Evolutionary conservation across 2,888 invertebrate genomes (phyloP).

Genomic region (Oxystoma pomonae): DNA sequence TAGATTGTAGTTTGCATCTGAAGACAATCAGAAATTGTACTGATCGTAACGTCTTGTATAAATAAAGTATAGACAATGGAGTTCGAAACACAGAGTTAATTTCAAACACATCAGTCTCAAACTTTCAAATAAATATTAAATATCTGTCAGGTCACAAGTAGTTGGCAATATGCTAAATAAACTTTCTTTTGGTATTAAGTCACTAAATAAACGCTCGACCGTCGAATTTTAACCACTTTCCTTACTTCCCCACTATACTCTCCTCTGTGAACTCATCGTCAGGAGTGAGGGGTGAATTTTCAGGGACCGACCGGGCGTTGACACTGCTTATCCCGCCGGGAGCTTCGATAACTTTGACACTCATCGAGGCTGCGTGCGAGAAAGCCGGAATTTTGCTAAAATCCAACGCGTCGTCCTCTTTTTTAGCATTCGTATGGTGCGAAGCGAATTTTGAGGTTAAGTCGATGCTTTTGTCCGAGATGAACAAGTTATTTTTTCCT

Average conservation of each 20-base stretch:
- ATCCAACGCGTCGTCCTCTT: conserved; percentile 58
- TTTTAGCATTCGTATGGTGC: conserved; percentile 40
- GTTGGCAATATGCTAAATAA: no score
- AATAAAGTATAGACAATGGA: no score
- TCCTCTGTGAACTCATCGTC: not conserved
- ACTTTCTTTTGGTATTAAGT: no score
- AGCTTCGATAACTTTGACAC: conserved; percentile 45
- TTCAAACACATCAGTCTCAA: no score
- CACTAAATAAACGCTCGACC: no score
- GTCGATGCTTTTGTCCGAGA: not conserved
- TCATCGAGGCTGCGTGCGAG: conserved; percentile 63
- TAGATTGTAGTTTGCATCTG: no score
- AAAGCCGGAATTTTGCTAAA: conserved; percentile 37
- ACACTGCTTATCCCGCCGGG: not conserved
- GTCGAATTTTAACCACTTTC: no score
- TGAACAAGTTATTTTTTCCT: not conserved
- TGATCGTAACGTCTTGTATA: no score
- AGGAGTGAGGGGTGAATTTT: not conserved
- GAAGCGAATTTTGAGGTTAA: conserved; percentile 47
- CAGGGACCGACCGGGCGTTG: not conserved
- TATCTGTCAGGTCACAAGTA: no score
- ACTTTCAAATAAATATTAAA: no score
- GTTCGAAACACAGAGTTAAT: no score
- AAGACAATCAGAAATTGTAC: no score
- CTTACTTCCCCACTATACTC: not conserved